Evolutionary conservation across 1,140 invertebrate genomes (phyloP), one percentile per base, ranked within the genome.

Genomic region (Drosophila pruinosa): DNA sequence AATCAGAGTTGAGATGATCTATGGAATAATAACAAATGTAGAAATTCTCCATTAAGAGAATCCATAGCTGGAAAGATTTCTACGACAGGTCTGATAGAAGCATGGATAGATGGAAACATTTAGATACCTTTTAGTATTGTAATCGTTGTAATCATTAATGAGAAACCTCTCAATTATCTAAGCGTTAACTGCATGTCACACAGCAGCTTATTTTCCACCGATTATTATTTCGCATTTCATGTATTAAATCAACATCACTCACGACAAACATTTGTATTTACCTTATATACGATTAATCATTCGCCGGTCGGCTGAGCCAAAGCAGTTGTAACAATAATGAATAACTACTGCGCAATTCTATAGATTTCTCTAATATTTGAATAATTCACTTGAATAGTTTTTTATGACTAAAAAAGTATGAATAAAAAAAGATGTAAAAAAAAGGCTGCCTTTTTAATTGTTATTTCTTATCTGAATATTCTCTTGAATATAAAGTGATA

Each of bases 211-310:
- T 22, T 17, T 24, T 15, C 24, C 31, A 50, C 14, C 36, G 19
- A 52, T 52, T 14, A 21, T 38, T 50, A 31, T 50, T 50, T 50
- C 12, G 8, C 21, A 50, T 22, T 38, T 28, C 24, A 54, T 22
- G n/a, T 21, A 38, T 5, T 22, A 54, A 36, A 34, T 50, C 22
- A 58, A 47, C 26, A 47, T 3, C 10, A 12, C 22, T 14, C 57
- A 26, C 15, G 22, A 45, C 22, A 21, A 2, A 14, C 48, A 31
- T n/a, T 53, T 36, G 28, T 63, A 62, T 72, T 41, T 22, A 58
- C 28, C 7, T 39, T 69, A 64, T 54, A 64, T 54, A 52, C 57
- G 53, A 78, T 78, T 78, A 73, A 74, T 78, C 63, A 73, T 63
- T 59, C 38, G 39, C 14, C 10, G 34, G 39, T 15, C 10, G 34